These are phyloP conservation scores for Solenodon paradoxus DNA, from an alignment of 2,113 vertebrate species.

Conservation along the genomic window DNA sequence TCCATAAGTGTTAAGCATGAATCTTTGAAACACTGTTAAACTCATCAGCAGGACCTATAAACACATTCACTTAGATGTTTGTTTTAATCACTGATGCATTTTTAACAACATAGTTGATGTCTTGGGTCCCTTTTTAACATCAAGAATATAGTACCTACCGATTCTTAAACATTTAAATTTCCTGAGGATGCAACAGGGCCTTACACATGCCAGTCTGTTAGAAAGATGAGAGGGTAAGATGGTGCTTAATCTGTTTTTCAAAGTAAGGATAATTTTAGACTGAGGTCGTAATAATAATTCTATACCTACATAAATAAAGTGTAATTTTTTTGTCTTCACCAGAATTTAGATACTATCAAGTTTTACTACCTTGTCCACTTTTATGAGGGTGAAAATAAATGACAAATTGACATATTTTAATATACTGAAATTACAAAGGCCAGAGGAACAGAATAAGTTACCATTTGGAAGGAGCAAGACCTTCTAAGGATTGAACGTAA, in stretches of 20 bases:
- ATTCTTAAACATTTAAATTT: not conserved
- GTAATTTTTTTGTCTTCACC: not conserved
- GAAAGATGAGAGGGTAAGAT: not conserved
- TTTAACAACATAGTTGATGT: conserved; percentile 49
- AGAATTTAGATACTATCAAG: not conserved
- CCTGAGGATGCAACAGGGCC: not conserved
- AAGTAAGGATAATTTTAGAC: not conserved
- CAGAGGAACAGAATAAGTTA: not conserved
- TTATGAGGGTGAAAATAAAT: not conserved
- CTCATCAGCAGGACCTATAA: conserved; percentile 12
- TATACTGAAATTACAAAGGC: not conserved
- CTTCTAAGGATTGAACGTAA: not conserved
- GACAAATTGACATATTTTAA: not conserved
- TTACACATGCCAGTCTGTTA: not conserved
- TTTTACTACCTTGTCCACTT: not conserved
- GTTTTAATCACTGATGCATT: conserved; percentile 5
- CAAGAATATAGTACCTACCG: not conserved
- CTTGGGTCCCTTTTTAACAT: not conserved
- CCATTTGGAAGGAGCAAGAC: not conserved
- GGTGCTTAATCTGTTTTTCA: not conserved
- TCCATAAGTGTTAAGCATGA: not conserved
- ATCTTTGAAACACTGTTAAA: conserved; percentile 26
- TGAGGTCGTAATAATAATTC: not conserved
- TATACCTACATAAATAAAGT: not conserved
- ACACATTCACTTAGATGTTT: not conserved